These are phyloP conservation scores for Oegoconia quadripuncta DNA, from an alignment of 2,888 invertebrate species.

Conservation along the genomic window DNA sequence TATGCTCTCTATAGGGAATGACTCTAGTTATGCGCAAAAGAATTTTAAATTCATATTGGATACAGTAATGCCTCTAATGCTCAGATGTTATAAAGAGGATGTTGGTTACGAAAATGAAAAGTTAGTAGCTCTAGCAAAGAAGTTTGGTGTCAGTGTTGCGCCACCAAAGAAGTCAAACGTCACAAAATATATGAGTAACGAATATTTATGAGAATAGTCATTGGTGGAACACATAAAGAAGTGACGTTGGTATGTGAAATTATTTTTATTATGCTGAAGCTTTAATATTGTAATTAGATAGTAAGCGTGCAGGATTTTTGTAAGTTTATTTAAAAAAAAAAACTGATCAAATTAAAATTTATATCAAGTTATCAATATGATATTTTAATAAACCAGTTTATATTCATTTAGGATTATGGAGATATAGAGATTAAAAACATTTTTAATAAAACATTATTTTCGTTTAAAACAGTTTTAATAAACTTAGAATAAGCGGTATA, in stretches of 20 bases:
- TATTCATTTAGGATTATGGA: constrained; percentile 35
- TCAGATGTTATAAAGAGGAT: constrained; percentile 80
- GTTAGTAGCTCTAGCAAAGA: constrained; percentile 70
- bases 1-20: constrained; percentile 68
- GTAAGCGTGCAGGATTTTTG: constrained; percentile 74
- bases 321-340: constrained; percentile 75
- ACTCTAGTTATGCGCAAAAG: constrained; percentile 74
- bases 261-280: constrained; percentile 76
- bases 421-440: constrained; percentile 33
- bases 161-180: constrained; percentile 80
- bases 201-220: constrained; percentile 79
- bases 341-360: constrained; percentile 72
- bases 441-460: constrained; percentile 38
- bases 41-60: constrained; percentile 85
- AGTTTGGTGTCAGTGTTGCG: constrained; percentile 73
- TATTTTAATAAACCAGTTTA: constrained; percentile 71
- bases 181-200: constrained; percentile 84
- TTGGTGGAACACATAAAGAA: constrained; percentile 26
- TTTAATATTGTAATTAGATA: constrained; percentile 75
- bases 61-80: constrained; percentile 81
- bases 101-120: constrained; percentile 80
- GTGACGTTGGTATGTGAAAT: constrained; percentile 51
- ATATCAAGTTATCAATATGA: constrained; percentile 73
- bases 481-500: neutral
- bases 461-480: neutral